Conservation (phyloP, 1,140 invertebrate genomes). For the Cryptotermes secundus region DNA sequence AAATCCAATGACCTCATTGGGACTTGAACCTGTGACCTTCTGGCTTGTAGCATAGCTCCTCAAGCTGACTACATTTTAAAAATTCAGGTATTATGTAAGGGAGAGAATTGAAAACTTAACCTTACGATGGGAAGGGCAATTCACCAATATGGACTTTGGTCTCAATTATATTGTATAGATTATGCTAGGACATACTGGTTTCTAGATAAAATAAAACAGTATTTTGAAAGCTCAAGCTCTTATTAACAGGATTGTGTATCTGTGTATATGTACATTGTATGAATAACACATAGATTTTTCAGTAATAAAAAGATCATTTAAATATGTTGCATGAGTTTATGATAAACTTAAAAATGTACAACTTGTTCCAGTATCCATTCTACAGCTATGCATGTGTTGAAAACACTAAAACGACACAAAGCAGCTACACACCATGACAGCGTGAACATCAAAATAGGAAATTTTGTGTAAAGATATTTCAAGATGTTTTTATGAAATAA, state of each 20-base stretch:
- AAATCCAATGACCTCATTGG: too few relatives aligned
- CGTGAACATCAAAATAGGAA: background rate
- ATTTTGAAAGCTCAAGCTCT: background rate
- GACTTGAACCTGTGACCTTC: too few relatives aligned
- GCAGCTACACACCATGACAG: background rate
- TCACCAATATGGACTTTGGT: too few relatives aligned
- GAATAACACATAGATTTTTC: background rate
- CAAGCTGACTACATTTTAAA: too few relatives aligned
- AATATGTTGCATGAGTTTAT: background rate
- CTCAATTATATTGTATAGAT: too few relatives aligned
- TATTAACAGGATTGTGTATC: background rate
- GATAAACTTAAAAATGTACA: slow-evolving; percentile 1
- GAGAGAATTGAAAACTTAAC: too few relatives aligned
- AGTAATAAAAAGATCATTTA: background rate
- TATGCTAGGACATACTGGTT: too few relatives aligned
- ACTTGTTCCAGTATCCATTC: background rate
- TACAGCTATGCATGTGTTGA: background rate
- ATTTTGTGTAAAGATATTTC: background rate
- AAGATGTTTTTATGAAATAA: background rate
- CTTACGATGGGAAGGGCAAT: too few relatives aligned
- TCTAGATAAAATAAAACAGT: background rate
- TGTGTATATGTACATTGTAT: too few relatives aligned
- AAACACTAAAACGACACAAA: background rate
- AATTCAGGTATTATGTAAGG: too few relatives aligned
- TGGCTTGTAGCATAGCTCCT: too few relatives aligned